Percentiles rank a stretch among this genome's conserved stretches.
Evolutionary conservation across 1,140 invertebrate genomes (phyloP).

Genomic region (Trypoxylus dichotomus): DNA sequence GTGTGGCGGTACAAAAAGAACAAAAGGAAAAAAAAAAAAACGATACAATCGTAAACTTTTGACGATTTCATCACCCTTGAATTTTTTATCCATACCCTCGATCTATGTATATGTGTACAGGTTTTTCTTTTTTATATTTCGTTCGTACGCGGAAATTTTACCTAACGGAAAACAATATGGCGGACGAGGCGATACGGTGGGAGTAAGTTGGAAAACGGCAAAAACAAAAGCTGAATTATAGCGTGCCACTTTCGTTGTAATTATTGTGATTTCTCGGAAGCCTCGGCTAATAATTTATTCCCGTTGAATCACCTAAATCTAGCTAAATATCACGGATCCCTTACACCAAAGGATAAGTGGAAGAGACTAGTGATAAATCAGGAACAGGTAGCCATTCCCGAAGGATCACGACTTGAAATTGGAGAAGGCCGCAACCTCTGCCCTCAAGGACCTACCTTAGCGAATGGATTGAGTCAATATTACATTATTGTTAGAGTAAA

Average conservation of each 20-base stretch:
- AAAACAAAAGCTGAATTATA: constrained; percentile 18
- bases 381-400: constrained; percentile 51
- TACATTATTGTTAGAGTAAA: constrained; percentile 27
- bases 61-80: constrained; percentile 26
- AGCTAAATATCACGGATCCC: constrained; percentile 51
- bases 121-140: not conserved
- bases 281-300: constrained; percentile 46
- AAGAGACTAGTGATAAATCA: constrained; percentile 52
- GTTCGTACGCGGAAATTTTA: not conserved
- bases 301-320: constrained; percentile 46
- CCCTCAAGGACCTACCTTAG: constrained; percentile 31
- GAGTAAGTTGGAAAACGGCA: not conserved
- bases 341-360: constrained; percentile 50
- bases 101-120: not conserved
- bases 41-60: constrained; percentile 10
- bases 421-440: constrained; percentile 34
- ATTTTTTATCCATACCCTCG: constrained; percentile 12
- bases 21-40: not conserved
- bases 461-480: constrained; percentile 34
- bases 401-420: constrained; percentile 41
- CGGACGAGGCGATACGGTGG: not conserved
- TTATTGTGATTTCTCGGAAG: constrained; percentile 31
- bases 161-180: not conserved
- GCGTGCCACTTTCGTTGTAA: constrained; percentile 14
- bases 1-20: constrained; percentile 33